Evolutionary conservation across 1,140 invertebrate genomes (phyloP), one percentile per base, ranked within the genome.

Genomic region (Ridgeia piscesae): DNA sequence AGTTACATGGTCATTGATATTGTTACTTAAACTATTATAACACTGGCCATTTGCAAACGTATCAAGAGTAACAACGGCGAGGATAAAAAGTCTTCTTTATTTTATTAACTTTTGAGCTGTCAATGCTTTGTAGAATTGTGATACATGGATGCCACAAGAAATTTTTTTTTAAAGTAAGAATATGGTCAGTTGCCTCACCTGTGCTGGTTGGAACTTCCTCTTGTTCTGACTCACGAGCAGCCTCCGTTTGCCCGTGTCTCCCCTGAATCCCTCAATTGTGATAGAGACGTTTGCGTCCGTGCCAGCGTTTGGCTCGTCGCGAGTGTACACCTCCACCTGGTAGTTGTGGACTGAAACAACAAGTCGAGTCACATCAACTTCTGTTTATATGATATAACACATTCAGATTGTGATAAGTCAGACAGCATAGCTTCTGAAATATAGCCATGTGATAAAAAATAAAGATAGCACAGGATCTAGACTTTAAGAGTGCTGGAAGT

Each of bases 251-350:
- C 94, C 94, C 50, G 93, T 94, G 88, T 94, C 94, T 27, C 94
- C 94, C 33, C 91, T 91, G 77, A 93, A 92, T 33, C 94, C 94
- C 93, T 92, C 92, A 17, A 95, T 91, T 89, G 92, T 92, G 34
- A 95, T 89, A 91, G 91, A 95, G 34, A 95, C 94, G 88, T 93
- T 93, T 77, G 94, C 94, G 89, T 94, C 94, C 35, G 94, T 94
- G 17, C 93, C 93, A 35, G 94, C 93, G 33, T 92, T 93, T 31
- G 91, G 88, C 34, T 93, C 58, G 34, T 92, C 88, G 91, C 94
- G 94, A 33, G 95, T 95, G 89, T 94, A 93, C 21, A 95, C 93
- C 92, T 94, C 93, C 48, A 95, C 92, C 77, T 92, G 92, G 58
- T 77, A 77, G 58, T 77, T 77, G 27, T 77, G 58, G 2, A 77